These are phyloP conservation scores for Cynodonichthys magdalenae DNA, from an alignment of 2,797 vertebrate species.

Conservation along the genomic window DNA sequence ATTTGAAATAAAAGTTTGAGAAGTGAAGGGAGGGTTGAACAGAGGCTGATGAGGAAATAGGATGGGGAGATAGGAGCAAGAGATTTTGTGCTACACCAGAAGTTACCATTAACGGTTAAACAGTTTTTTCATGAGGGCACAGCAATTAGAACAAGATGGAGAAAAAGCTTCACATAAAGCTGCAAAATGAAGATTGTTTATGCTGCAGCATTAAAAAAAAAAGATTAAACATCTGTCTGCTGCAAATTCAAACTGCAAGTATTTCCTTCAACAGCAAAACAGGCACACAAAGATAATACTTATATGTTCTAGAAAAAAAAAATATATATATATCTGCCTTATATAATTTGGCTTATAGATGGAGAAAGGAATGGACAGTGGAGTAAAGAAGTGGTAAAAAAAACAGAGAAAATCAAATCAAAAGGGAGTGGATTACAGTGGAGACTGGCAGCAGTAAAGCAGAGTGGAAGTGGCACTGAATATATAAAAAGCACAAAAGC, in stretches of 20 bases:
- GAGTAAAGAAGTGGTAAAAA: not conserved
- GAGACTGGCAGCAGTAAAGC: constrained; percentile 1
- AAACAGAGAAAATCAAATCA: not conserved
- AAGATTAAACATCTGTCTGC: too few species aligned
- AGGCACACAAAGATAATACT: too few species aligned
- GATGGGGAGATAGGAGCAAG: too few species aligned
- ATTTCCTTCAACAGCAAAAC: not conserved
- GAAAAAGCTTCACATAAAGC: not conserved
- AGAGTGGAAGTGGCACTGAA: constrained; percentile 13
- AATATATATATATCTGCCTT: not conserved
- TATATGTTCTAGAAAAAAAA: too few species aligned
- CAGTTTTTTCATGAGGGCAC: too few species aligned
- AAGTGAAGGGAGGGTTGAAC: too few species aligned
- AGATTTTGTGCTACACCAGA: too few species aligned
- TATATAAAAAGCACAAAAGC: constrained; percentile 23
- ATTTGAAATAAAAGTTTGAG: not conserved
- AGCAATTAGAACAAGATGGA: not conserved
- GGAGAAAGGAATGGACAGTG: not conserved
- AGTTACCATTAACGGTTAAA: too few species aligned
- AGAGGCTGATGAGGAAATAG: too few species aligned
- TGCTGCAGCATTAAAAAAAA: too few species aligned
- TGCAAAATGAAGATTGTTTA: too few species aligned
- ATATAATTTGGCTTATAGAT: not conserved
- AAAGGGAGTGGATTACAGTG: not conserved
- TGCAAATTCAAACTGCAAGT: too few species aligned